These are phyloP conservation scores for Oncorhynchus mykiss DNA, from an alignment of 2,113 vertebrate species.

Conservation along the genomic window DNA sequence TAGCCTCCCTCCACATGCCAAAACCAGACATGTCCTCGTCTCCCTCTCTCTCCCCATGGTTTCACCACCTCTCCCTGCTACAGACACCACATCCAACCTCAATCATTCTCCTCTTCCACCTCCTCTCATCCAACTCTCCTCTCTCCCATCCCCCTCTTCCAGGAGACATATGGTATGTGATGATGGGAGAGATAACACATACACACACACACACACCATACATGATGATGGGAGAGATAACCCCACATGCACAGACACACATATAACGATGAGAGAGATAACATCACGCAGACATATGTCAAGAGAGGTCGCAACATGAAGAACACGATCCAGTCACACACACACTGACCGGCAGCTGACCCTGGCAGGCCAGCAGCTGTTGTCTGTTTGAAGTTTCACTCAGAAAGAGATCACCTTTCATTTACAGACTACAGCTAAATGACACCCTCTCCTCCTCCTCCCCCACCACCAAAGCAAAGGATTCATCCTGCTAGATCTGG, in stretches of 20 bases:
- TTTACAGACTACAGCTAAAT: constrained; percentile 31
- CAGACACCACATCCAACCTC: constrained; percentile 45
- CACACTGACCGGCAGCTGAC: constrained; percentile 70
- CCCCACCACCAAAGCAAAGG: background rate
- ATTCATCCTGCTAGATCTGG: background rate
- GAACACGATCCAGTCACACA: constrained; percentile 20
- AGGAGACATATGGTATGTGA: constrained; percentile 45
- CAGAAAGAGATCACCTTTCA: constrained; percentile 70
- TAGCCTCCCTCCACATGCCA: constrained; percentile 66
- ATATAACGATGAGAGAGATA: background rate
- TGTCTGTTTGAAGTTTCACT: constrained; percentile 75
- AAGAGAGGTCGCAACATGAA: constrained; percentile 3
- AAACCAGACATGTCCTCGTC: constrained; percentile 57
- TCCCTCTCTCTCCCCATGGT: constrained; percentile 35
- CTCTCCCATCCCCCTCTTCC: constrained; percentile 1
- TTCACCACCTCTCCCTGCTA: constrained; percentile 51
- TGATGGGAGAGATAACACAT: constrained; percentile 34
- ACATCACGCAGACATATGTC: constrained; percentile 1
- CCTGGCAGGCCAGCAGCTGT: constrained; percentile 73
- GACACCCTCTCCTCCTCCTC: background rate
- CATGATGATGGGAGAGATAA: too few relatives aligned
- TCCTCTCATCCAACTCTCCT: constrained; percentile 12
- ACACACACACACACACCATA: background rate
- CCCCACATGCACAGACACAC: background rate
- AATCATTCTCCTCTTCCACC: constrained; percentile 38